Evolutionary conservation across 2,113 vertebrate genomes (phyloP), one percentile per base, ranked within the genome.

Genomic region (Hippocampus zosterae): DNA sequence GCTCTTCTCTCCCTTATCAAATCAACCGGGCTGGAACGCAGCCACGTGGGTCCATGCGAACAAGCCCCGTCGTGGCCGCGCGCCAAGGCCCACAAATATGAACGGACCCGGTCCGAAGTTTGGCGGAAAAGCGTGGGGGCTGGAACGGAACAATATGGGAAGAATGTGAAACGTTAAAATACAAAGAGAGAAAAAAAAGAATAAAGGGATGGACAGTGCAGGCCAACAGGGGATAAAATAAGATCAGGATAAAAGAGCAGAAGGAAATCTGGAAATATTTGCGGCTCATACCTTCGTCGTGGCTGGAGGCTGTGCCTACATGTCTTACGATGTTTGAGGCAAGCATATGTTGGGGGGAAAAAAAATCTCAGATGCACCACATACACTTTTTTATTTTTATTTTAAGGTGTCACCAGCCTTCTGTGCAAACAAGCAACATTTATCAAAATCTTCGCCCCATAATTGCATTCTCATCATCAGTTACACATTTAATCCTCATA

Each of bases 231-330:
- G n/a, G 50, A 42, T 48, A 40, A 74, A 65, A 56, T 37, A 9
- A 37, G 63, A 81, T 57, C 67, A 69, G 74, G 59, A 79, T 67
- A 71, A 79, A 76, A 73, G 78, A 78, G 63, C 33, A 84, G 69
- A 68, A 71, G 25, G 46, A 85, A 77, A 84, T 80, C 66, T 79
- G 73, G 74, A 78, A 77, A 73, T 73, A 78, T 83, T 82, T 83
- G 29, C 57, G 66, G 65, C 77, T 84, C 50, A 69, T 77, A 68
- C 72, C 57, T 37, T 59, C 8, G 70, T 68, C 48, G 1, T 74
- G 68, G 72, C 79, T 72, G 56, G 8, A 10, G n/a, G 25, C 56
- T 61, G 42, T 33, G 57, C 27, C 25, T 18, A 25, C 27, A 33
- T 60, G 57, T 29, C 16, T 18, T 60, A 16, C 73, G 29, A 64